Evolutionary conservation across 2,113 vertebrate species (phyloP).

Genomic region (Ctenodactylus gundi): DNA sequence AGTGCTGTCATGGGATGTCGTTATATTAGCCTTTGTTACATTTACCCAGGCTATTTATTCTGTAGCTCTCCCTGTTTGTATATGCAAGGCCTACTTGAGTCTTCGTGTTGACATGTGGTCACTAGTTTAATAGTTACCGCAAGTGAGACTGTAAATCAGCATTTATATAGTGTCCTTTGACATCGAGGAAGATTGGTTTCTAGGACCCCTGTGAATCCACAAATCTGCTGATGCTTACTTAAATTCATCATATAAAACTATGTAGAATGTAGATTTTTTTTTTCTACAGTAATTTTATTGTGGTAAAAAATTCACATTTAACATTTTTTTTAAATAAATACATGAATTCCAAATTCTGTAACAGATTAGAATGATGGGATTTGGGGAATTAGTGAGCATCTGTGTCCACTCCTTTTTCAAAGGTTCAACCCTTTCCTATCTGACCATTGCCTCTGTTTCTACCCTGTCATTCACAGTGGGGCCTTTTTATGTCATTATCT

Average conservation of each 20-base stretch:
- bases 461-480: no score
- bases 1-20: background rate
- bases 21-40: background rate
- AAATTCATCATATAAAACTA: background rate
- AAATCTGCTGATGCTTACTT: background rate
- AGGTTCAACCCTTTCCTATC: no score
- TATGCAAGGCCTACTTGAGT: conserved; percentile 2
- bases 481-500: no score
- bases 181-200: background rate
- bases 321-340: no score
- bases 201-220: background rate
- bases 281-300: no score
- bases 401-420: no score
- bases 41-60: background rate
- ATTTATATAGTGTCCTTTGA: background rate
- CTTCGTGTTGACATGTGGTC: background rate
- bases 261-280: no score
- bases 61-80: background rate
- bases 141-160: background rate
- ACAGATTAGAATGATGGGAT: no score
- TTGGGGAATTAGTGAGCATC: no score
- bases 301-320: no score
- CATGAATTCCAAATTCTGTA: no score
- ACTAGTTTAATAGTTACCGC: background rate
- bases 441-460: no score